Base-by-base conservation (phyloP, 1,140 invertebrate genomes). In the Micrasema longulum region DNA sequence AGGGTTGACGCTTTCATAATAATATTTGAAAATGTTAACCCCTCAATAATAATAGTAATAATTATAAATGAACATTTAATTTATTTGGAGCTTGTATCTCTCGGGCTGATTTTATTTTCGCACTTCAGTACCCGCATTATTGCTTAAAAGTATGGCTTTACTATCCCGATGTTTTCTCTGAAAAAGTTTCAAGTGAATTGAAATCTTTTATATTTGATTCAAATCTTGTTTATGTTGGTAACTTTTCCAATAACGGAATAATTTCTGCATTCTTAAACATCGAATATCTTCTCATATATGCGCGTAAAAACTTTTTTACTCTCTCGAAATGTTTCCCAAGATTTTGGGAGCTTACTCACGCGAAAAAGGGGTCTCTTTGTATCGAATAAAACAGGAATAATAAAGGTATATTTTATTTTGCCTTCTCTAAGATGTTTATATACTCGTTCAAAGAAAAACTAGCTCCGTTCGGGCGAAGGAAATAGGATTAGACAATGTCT, bases 211-310 rank as follows among this genome's bases (percentile, higher is more conserved):
- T 60, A 60, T 60, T 43, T 60, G 36, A 43, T 60, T 60, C 43
- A 64, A 64, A 64, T 48, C 60, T 45, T 64, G 23, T 64, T 64
- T 64, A 64, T 64, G 23, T 47, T 60, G 23, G 23, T 35, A 64
- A 64, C 60, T 64, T 64, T 64, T 47, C 22, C 41, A 45, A 64
- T 64, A 64, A 64, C 23, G 43, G 60, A 64, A 64, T 64, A 23
- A 45, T 45, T 64, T 64, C 60, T 64, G 60, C 60, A 47, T 64
- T 64, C 60, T 64, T 64, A 47, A 47, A 45, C 60, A 64, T 64
- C 43, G 60, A 64, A 48, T 64, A 41, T 60, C 55, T 38, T 41
- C 55, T 14, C 36, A 7, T 41, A n/a, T 41, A 38, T 60, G 16
- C 16, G 36, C 36, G 18, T 41, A 38, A 60, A 60, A 60, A 60